Evolutionary conservation across 1,140 invertebrate species (phyloP), one percentile per base, ranked within the genome.

Genomic region (Conus ventricosus): DNA sequence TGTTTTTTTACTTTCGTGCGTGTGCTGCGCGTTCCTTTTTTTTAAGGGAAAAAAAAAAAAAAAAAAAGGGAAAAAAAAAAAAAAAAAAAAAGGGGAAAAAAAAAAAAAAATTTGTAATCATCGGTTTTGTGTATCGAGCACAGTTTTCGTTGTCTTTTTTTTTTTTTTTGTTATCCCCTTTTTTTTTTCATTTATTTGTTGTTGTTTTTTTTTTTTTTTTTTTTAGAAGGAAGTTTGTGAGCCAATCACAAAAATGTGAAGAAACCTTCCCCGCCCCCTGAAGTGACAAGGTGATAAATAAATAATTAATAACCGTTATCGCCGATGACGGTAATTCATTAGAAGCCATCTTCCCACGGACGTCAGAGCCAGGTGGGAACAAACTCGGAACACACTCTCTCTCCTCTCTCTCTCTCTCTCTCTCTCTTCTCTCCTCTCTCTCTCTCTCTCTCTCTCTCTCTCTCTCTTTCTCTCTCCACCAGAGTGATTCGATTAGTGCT

Each of bases 291-390:
- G 67, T 6, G 67, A 20, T 20, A 71, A 23, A 71, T 23, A 71
- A 20, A 23, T 71, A 71, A 71, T 71, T 71, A 71, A 71, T 71
- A 71, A 71, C 20, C 17, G 67, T 71, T 71, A 71, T 71, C 67
- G 20, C 60, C 67, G 67, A 71, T 71, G 67, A 71, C 67, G 67
- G 67, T 71, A 71, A 71, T 71, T 71, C 67, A 71, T 71, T 71
- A 71, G 67, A 20, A 71, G 11, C 23, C 23, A 7, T 71, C 67
- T 71, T 71, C 67, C 67, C 67, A 71, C 67, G 67, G 6, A 23
- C 67, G 67, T 71, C 67, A 71, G 17, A 20, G 20, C 67, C 67
- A 71, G 67, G 67, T 71, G 67, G 67, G 67, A 71, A 71, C 6
- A 71, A 23, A 23, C 11, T 13, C 67, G 11, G 6, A 23, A 71